Percentiles rank a stretch among this genome's conserved stretches.
These are phyloP conservation scores for Antheraea yamamai DNA, from an alignment of 2,888 invertebrate species.

Conservation along the genomic window DNA sequence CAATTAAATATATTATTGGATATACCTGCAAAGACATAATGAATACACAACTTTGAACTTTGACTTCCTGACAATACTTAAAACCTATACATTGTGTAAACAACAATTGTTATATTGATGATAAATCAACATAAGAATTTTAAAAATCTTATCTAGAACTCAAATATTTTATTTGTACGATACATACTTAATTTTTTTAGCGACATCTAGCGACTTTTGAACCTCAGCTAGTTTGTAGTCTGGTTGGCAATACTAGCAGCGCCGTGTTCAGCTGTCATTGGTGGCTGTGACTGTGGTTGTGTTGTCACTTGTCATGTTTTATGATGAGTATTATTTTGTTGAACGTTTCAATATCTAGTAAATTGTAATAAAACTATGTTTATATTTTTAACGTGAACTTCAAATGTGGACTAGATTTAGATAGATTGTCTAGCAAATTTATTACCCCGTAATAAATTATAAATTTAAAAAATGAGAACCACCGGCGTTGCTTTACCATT, in stretches of 20 bases:
- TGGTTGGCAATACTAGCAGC: background rate
- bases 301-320: constrained; percentile 32
- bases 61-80: too few relatives aligned
- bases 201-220: background rate
- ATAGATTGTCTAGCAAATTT: background rate
- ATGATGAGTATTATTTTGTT: constrained; percentile 15
- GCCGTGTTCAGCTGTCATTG: constrained; percentile 75
- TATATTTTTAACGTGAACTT: constrained; percentile 35
- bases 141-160: too few relatives aligned
- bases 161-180: too few relatives aligned
- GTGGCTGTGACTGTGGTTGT: constrained; percentile 39
- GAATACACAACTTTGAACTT: too few relatives aligned
- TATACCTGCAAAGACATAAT: too few relatives aligned
- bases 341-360: constrained; percentile 22
- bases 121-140: too few relatives aligned
- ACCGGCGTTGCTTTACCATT: constrained; percentile 52
- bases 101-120: too few relatives aligned
- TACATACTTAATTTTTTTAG: too few relatives aligned
- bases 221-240: background rate
- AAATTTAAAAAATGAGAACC: constrained; percentile 52
- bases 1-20: too few relatives aligned
- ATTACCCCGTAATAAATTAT: background rate
- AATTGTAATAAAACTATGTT: constrained; percentile 39
- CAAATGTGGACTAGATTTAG: constrained; percentile 40
- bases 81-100: too few relatives aligned